Base-by-base conservation (phyloP, 2,888 invertebrate species). In the Oxycera nigricornis region DNA sequence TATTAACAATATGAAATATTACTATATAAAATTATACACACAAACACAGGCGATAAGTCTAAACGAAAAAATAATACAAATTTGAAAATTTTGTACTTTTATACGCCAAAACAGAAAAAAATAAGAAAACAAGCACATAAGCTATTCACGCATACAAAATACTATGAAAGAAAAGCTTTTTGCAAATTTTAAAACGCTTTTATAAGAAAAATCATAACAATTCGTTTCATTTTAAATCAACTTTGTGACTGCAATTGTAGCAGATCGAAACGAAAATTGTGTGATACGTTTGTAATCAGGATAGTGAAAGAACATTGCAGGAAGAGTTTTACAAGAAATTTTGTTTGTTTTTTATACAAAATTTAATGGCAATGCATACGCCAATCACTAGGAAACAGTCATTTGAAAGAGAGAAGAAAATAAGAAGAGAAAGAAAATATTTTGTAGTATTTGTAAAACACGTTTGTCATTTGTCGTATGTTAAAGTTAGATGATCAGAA, bases 11-110 rank as follows among this genome's bases (percentile, higher is more conserved):
- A 70, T 28, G 28, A 24, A 68, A 68, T 50, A 55, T 20, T 22
- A 68, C 22, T 30, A 68, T 28, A 46, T 52, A 52, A 68, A 65
- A 50, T 68, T 4, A 68, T 41, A 68, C 20, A 41, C 17, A 41
- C 28, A 68, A 31, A 30, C n/a, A 61, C 11, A 62, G 7, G 24
- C 20, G 17, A 50, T 50, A 68, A 68, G 11, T 50, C 14, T 52
- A 70, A 52, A 35, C 28, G 55, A 35, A 65, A n/a, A n/a, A n/a
- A n/a, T n/a, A n/a, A 61, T 30, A 31, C 67, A 46, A n/a, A 68
- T 22, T 24, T 20, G 28, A 46, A 67, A 46, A 39, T 68, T 68
- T 70, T 70, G 55, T 70, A 70, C 70, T 70, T 70, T 70, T 70
- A 70, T 70, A 70, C 70, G 55, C 52, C 55, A 55, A 30, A 52